Percentiles rank a stretch among this genome's conserved stretches.
Conservation (phyloP, 2,888 invertebrate species). For the Lepidochrysops patricia region DNA sequence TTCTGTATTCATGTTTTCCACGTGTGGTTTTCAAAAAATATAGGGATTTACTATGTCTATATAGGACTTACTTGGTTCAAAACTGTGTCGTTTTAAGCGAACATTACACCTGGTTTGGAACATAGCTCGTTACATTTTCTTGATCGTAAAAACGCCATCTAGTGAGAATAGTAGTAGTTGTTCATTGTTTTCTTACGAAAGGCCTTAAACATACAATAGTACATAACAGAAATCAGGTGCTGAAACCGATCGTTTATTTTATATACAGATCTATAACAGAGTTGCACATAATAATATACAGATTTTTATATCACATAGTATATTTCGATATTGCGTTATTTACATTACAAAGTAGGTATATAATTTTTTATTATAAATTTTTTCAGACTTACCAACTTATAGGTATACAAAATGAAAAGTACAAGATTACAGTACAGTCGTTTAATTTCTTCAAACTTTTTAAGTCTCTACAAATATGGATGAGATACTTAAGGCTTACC, state of each 20-base stretch:
- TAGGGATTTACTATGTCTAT: too few species aligned
- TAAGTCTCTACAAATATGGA: too few species aligned
- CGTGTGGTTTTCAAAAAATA: too few species aligned
- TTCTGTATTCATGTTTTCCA: too few species aligned
- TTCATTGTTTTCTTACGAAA: background rate
- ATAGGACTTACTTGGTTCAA: too few species aligned
- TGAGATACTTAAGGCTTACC: too few species aligned
- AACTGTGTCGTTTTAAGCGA: too few species aligned
- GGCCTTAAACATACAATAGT: background rate
- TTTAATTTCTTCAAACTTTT: too few species aligned
- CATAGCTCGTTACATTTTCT: too few species aligned
- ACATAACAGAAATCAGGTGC: background rate
- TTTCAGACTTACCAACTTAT: background rate
- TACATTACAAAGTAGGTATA: background rate
- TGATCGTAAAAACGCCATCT: background rate
- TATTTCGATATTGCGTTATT: background rate
- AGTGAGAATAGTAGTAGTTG: background rate
- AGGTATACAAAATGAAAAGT: background rate
- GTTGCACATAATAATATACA: background rate
- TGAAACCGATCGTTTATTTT: constrained; percentile 3
- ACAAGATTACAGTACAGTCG: background rate
- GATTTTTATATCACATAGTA: background rate
- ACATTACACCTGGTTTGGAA: too few species aligned
- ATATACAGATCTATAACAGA: constrained; percentile 11
- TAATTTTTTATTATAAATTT: background rate